Percentiles rank a stretch among this genome's conserved stretches.
These are phyloP conservation scores for Pseudonaja textilis DNA, from an alignment of 2,113 vertebrate genomes.

Conservation along the genomic window DNA sequence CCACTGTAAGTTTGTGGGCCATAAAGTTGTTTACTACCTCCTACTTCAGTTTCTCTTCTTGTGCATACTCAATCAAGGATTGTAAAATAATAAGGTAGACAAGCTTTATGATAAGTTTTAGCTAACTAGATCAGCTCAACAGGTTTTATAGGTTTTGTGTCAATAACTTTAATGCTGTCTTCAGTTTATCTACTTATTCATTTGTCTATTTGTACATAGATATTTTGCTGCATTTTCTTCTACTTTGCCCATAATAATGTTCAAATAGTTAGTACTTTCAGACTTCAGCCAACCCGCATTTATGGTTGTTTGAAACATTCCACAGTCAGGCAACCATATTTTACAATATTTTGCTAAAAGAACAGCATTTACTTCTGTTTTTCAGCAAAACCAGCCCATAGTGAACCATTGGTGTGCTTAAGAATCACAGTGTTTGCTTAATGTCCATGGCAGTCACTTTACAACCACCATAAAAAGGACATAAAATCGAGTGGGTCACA, in stretches of 20 bases:
- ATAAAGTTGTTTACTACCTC: background rate
- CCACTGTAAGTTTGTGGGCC: background rate
- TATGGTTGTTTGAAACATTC: background rate
- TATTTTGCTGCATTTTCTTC: background rate
- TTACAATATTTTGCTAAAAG: background rate
- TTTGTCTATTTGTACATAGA: background rate
- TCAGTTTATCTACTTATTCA: background rate
- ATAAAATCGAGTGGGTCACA: background rate
- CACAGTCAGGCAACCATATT: no score
- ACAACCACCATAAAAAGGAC: background rate
- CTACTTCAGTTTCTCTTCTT: background rate
- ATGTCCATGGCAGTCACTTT: background rate
- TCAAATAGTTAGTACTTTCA: background rate
- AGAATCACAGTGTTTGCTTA: background rate
- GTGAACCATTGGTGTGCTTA: background rate
- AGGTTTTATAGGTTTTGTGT: background rate
- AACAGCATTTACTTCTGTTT: background rate
- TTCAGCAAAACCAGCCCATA: background rate
- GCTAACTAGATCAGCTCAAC: background rate
- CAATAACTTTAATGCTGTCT: background rate
- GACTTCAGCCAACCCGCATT: background rate
- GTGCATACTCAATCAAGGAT: background rate
- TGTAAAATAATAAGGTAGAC: background rate
- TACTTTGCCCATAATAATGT: background rate
- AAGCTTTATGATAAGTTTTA: background rate